Evolutionary conservation across 2,888 invertebrate species (phyloP).

Genomic region (Scaptodrosophila latifasciaeformis): DNA sequence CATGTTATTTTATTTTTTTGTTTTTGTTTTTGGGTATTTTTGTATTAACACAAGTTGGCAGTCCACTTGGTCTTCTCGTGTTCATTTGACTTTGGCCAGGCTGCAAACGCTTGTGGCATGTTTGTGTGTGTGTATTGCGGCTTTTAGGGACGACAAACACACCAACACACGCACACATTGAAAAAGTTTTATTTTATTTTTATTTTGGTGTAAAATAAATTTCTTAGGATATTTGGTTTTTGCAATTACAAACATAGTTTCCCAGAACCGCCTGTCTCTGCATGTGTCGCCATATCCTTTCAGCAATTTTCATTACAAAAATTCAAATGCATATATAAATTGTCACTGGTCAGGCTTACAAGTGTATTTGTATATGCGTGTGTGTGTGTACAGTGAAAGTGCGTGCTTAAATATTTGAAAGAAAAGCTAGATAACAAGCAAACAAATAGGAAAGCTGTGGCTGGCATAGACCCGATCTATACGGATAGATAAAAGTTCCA

Average conservation of each 20-base stretch:
- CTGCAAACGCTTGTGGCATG: background rate
- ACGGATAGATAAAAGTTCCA: no score
- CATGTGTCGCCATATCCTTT: conserved; percentile 17
- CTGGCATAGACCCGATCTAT: no score
- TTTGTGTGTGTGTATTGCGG: conserved; percentile 25
- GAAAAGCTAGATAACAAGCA: no score
- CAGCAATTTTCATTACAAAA: conserved; percentile 5
- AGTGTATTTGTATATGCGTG: no score
- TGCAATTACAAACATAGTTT: conserved; percentile 38
- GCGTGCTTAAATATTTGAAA: no score
- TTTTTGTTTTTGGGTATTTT: conserved; percentile 36
- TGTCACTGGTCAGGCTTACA: no score
- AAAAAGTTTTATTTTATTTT: no score
- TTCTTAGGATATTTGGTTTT: conserved; percentile 37
- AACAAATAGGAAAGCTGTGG: no score
- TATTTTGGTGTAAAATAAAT: conserved; percentile 29
- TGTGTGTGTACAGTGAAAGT: no score
- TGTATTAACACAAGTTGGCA: conserved; percentile 54
- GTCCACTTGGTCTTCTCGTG: conserved; percentile 36
- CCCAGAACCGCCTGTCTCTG: no score
- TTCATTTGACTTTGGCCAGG: conserved; percentile 2
- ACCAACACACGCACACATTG: conserved; percentile 5
- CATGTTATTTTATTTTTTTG: no score
- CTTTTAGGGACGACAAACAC: conserved; percentile 16
- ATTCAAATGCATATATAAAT: no score